These are phyloP conservation scores for Hypomesus transpacificus DNA, from an alignment of 2,113 vertebrate genomes.

Conservation along the genomic window DNA sequence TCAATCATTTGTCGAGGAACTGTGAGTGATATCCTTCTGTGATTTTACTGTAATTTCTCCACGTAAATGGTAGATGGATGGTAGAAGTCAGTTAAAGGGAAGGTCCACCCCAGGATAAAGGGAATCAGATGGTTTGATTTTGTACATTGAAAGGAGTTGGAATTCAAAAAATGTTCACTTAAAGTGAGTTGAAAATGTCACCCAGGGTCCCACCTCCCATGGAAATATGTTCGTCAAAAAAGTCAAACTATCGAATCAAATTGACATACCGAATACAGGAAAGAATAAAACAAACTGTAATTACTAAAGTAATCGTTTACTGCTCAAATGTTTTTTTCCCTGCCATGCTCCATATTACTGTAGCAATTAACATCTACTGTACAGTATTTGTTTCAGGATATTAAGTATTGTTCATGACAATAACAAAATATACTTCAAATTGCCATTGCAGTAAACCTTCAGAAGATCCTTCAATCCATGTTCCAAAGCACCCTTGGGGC, in stretches of 20 bases:
- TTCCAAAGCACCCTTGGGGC: not conserved
- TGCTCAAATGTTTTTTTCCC: too few species aligned
- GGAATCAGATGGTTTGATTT: not conserved
- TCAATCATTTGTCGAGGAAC: not conserved
- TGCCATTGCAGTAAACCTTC: constrained; percentile 4
- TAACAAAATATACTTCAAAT: not conserved
- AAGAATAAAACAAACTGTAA: too few species aligned
- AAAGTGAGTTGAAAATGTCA: too few species aligned
- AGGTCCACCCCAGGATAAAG: not conserved
- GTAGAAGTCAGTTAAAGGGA: not conserved
- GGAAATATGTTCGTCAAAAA: too few species aligned
- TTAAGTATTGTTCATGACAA: not conserved
- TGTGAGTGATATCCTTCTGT: not conserved
- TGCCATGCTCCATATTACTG: not conserved
- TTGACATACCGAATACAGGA: too few species aligned
- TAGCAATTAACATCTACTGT: not conserved
- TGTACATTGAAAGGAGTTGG: too few species aligned
- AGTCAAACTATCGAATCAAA: too few species aligned
- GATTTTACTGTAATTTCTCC: constrained; percentile 10
- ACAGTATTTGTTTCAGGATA: not conserved
- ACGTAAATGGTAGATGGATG: too few species aligned
- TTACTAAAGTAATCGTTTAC: too few species aligned
- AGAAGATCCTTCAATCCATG: not conserved
- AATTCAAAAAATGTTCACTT: too few species aligned
- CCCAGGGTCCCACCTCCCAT: too few species aligned